These are phyloP conservation scores for Holocentrus rufus DNA, from an alignment of 2,797 vertebrate genomes.

Conservation along the genomic window DNA sequence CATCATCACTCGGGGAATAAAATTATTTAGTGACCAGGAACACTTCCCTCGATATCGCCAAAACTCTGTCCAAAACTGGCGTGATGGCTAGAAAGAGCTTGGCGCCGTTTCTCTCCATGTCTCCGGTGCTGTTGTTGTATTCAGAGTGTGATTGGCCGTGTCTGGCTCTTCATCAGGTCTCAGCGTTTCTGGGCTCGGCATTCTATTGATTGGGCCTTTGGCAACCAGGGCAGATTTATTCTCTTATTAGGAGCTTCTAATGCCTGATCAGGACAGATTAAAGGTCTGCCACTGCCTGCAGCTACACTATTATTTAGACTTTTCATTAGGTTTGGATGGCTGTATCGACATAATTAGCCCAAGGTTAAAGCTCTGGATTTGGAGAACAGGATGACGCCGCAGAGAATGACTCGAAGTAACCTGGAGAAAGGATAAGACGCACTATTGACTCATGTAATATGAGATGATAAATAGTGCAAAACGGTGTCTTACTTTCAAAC, in stretches of 20 bases:
- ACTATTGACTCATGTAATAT: conserved; percentile 9
- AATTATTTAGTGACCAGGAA: background rate
- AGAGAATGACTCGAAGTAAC: conserved; percentile 24
- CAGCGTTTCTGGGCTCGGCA: conserved; percentile 57
- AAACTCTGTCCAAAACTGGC: conserved; percentile 5
- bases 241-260: conserved; percentile 80
- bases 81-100: background rate
- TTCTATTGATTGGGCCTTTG: conserved; percentile 81
- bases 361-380: conserved; percentile 41
- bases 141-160: conserved; percentile 36
- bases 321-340: conserved; percentile 72
- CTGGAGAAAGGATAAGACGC: background rate
- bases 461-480: conserved; percentile 31
- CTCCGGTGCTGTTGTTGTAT: background rate
- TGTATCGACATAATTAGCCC: conserved; percentile 63
- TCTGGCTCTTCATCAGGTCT: conserved; percentile 57
- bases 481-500: conserved; percentile 40
- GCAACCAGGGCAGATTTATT: conserved; percentile 75
- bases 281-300: conserved; percentile 70
- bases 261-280: conserved; percentile 78
- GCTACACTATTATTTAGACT: conserved; percentile 71
- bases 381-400: background rate
- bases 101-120: conserved; percentile 28
- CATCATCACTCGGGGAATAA: background rate
- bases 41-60: background rate